Evolutionary conservation across 2,888 invertebrate genomes (phyloP).

Genomic region (Unio delphinus): DNA sequence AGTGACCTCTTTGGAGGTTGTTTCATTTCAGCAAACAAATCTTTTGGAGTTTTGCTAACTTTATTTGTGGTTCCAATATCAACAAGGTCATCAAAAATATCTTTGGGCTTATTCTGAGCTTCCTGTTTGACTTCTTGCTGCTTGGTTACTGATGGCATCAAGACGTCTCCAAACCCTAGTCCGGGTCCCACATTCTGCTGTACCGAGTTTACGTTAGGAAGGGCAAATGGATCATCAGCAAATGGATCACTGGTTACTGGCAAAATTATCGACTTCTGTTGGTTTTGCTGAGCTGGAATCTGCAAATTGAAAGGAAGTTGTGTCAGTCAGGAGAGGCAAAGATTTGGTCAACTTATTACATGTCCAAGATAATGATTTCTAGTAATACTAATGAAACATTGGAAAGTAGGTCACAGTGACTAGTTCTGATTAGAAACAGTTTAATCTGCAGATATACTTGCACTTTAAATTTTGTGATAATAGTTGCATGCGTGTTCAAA

Average conservation of each 20-base stretch:
- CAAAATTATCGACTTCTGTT: constrained; percentile 3
- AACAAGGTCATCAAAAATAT: constrained; percentile 53
- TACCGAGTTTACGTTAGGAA: not conserved
- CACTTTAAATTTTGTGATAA: too few species aligned
- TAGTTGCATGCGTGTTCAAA: too few species aligned
- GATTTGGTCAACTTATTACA: too few species aligned
- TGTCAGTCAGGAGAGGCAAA: too few species aligned
- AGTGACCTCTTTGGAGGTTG: constrained; percentile 50
- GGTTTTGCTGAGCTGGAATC: not conserved
- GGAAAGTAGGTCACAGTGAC: too few species aligned
- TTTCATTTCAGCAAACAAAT: constrained; percentile 50
- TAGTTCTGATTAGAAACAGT: too few species aligned
- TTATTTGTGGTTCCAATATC: constrained; percentile 36
- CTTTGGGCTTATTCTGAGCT: constrained; percentile 16
- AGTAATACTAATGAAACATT: too few species aligned
- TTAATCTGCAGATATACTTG: too few species aligned
- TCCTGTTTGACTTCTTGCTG: constrained; percentile 15
- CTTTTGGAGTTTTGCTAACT: constrained; percentile 44
- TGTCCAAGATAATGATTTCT: too few species aligned
- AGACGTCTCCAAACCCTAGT: constrained; percentile 28
- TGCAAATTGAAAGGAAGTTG: too few species aligned
- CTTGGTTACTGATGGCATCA: constrained; percentile 25
- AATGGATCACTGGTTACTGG: constrained; percentile 45
- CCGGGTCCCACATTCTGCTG: not conserved
- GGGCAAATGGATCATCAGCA: constrained; percentile 40